phyloP scores from a whole-genome alignment of 2,888 invertebrate genomes.

The Dicycla oo region DNA sequence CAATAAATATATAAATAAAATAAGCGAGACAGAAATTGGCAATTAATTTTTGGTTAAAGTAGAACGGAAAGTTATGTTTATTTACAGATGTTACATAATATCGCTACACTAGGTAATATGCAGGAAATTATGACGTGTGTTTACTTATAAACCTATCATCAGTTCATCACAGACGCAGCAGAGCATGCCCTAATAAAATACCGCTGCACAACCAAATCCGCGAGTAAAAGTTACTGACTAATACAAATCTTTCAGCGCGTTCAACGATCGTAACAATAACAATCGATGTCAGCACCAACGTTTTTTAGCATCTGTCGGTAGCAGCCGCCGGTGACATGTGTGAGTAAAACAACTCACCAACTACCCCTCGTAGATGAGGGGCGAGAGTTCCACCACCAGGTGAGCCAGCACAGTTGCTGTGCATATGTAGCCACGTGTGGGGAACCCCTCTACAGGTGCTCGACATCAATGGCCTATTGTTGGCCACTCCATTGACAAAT shows the following conservation, averaged over 20 bases:
- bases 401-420: constrained; percentile 75
- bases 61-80: background rate
- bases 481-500: constrained; percentile 84
- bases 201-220: constrained; percentile 5
- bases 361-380: constrained; percentile 79
- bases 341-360: constrained; percentile 76
- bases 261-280: constrained; percentile 76
- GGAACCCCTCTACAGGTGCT: constrained; percentile 89
- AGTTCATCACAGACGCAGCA: background rate
- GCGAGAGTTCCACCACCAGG: constrained; percentile 88
- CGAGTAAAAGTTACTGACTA: constrained; percentile 24
- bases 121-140: background rate
- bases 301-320: constrained; percentile 90
- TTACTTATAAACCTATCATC: background rate
- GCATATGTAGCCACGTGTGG: constrained; percentile 87
- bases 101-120: too few relatives aligned
- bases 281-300: constrained; percentile 85
- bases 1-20: too few relatives aligned
- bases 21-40: background rate
- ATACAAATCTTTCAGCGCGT: constrained; percentile 54
- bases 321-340: constrained; percentile 88
- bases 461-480: constrained; percentile 84
- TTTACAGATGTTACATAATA: background rate
- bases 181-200: background rate
- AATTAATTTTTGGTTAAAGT: background rate